phyloP scores from a whole-genome alignment of 1,140 invertebrate genomes.

The Drosophila yakuba region DNA sequence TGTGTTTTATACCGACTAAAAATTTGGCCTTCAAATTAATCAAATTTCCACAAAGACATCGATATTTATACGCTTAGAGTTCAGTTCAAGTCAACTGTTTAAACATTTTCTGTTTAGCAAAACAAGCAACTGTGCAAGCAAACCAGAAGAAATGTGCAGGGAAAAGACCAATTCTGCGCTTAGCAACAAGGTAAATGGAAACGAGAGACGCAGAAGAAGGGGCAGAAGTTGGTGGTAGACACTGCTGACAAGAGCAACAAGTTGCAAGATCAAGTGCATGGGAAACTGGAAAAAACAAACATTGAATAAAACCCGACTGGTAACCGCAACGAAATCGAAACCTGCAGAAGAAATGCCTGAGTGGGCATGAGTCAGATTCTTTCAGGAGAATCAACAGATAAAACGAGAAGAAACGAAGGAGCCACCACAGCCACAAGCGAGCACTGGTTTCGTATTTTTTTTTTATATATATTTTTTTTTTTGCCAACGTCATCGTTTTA shows the following conservation, averaged over 20 bases:
- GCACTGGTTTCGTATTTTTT: constrained; percentile 1
- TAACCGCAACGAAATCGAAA: constrained; percentile 53
- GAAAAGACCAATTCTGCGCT: constrained; percentile 14
- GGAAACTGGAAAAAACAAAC: constrained; percentile 9
- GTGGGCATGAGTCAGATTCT: constrained; percentile 41
- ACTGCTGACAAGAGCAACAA: constrained; percentile 62
- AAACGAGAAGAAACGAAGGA: constrained; percentile 2
- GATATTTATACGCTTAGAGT: background rate
- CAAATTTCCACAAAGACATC: background rate
- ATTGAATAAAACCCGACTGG: constrained; percentile 28
- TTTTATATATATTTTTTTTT: constrained; percentile 4
- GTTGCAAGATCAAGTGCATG: constrained; percentile 63
- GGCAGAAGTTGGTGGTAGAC: background rate
- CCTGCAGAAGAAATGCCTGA: constrained; percentile 16
- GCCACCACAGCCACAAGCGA: constrained; percentile 16
- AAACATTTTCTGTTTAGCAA: constrained; percentile 14
- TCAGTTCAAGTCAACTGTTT: constrained; percentile 30
- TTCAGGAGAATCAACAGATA: constrained; percentile 12
- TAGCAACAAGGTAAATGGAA: constrained; percentile 10
- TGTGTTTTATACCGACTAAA: background rate
- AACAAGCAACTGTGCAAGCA: constrained; percentile 28
- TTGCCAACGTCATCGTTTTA: constrained; percentile 51
- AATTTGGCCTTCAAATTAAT: constrained; percentile 3
- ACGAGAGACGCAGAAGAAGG: background rate
- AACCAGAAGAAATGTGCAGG: constrained; percentile 3